Evolutionary conservation across 2,113 vertebrate species (phyloP), one percentile per base, ranked within the genome.

Genomic region (Anoura caudifer): DNA sequence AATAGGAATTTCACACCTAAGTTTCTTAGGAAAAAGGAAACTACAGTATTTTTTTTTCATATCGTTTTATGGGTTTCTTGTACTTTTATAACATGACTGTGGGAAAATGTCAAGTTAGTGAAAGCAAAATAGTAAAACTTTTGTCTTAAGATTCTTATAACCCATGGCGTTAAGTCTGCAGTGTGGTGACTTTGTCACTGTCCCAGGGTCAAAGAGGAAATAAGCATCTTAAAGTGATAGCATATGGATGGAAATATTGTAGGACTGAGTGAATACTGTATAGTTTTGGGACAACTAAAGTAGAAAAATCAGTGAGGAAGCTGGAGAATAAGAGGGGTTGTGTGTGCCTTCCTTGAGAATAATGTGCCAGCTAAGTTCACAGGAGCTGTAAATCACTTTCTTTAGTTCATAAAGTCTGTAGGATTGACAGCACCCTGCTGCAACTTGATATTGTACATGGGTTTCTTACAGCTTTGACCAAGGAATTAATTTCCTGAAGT

Each of bases 21-120:
- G 88, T 91, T 97, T 96, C 88, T 95, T 95, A 96, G 96, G 86
- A 93, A 97, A 97, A 94, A 79, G 56, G 94, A 97, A 97, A 91
- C 89, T 65, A 47, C 88, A 89, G 2, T 96, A 95, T 95, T 96
- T 97, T 96, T 96, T 63, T 93, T 96, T 97, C 43, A 72, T 93
- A 96, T 82, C 96, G 95, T 97, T 97, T 96, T 80, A 72, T 72
- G 75, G 89, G 89, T 92, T 96, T 94, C 91, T 96, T 97, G 86
- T 52, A 87, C 89, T 97, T 98, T 92, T 77, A 81, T 24, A 91
- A 26, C 13, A 50, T 50, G 91, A 85, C 89, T 90, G 93, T 94
- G 96, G 97, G 90, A 96, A 96, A 97, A 83, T 61, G 63, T 90
- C 61, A 84, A 88, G 61, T 69, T 81, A 22, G 43, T 17, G 63